Base-by-base conservation (phyloP, 2,797 vertebrate genomes). In the Protosalanx chinensis region DNA sequence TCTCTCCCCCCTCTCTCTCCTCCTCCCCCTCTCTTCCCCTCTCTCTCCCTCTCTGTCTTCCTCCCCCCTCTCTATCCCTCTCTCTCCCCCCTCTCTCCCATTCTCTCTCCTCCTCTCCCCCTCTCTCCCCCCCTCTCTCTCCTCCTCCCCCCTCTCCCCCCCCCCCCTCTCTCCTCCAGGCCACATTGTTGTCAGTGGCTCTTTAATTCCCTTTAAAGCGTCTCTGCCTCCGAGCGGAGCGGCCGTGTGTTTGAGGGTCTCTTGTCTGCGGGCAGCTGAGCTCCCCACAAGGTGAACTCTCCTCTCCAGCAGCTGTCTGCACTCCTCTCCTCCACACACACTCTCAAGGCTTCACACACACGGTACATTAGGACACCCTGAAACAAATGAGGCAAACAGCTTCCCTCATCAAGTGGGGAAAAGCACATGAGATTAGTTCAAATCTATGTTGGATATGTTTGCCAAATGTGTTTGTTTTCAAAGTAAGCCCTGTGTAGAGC, bases 181-280 rank as follows among this genome's bases (percentile, higher is more conserved):
- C 85, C 86, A 87, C 82, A 84, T 86, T 71, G 65, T 87, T 89
- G 82, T 79, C 83, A 84, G 37, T 67, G 66, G 56, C 82, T 80
- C 68, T 79, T 72, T 87, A 86, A 92, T 85, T 90, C 88, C 41
- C 81, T 85, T 79, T 68, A 67, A 78, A 86, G 86, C 76, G 53
- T 86, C 82, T 80, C 79, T 73, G 78, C 82, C 86, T 78, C 76
- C 77, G 85, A 88, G 83, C 84, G 63, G 77, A 64, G 67, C 69
- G 69, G 78, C 76, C 71, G 76, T 63, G 64, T 67, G 51, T 73
- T 66, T 79, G 67, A 81, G 76, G 75, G 51, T 81, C 80, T 84
- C 79, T 72, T 84, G 81, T 83, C 84, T 80, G 60, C 27, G 72
- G 78, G 71, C 75, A 73, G 71, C 64, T 60, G 46, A n/a, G 35